Base-by-base conservation (phyloP, 2,113 vertebrate species). In the Apeltes quadracus region DNA sequence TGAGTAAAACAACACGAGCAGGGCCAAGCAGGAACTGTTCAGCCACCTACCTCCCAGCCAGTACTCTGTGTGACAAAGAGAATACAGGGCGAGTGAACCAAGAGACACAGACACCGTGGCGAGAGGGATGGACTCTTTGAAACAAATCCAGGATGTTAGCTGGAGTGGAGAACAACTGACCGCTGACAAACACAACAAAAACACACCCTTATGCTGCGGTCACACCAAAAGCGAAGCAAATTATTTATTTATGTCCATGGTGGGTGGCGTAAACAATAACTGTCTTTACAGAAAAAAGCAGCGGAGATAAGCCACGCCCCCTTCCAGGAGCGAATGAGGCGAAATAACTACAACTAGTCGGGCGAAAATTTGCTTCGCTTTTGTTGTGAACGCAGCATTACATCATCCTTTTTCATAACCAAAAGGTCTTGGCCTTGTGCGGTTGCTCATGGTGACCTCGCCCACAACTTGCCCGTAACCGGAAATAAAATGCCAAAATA, bases 21-120 rank as follows among this genome's bases (percentile, higher is more conserved):
- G 95, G 97, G 95, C 88, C 90, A 97, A 98, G 97, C 98, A 83
- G 95, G 95, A 91, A 94, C 95, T 93, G 66, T 95, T 94, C 92
- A 87, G 90, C 93, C 94, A 99, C 98, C 97, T 99, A 99, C 98
- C 98, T 99, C 98, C 98, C 98, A 99, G 98, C 98, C 98, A 95
- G 98, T 98, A 94, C 98, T 99, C 98, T 99, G 98, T 98, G 92
- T 98, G 94, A 97, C 89, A 96, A 95, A 98, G 95, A 94, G 88
- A 94, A 93, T 90, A 94, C 89, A 93, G 82, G 77, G 93, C 83
- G 93, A 82, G 90, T 93, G 84, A 94, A 92, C 89, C 83, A 92
- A 94, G 91, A 93, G 94, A 85, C 94, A 94, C 91, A 81, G 12
- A 82, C 68, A 70, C 43, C 54, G 81, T 74, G 75, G 72, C 38